Conservation (phyloP, 2,888 invertebrate genomes). For the Drosophila trichaetosa region DNA sequence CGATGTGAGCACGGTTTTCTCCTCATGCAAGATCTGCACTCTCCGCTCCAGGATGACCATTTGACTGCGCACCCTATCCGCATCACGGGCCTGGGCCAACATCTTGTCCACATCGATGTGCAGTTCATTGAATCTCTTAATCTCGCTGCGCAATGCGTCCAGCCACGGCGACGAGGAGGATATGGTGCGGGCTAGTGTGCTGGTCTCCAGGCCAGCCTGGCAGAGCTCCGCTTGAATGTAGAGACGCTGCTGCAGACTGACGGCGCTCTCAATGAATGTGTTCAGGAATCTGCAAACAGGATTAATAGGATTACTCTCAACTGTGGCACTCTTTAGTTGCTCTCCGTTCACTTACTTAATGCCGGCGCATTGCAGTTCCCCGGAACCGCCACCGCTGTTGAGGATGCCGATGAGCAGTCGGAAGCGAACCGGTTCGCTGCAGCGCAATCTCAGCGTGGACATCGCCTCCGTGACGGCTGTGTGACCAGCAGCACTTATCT, state of each 20-base stretch:
- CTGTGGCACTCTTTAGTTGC: background rate
- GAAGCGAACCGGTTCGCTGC: slow-evolving; percentile 96
- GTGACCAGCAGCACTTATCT: slow-evolving; percentile 89
- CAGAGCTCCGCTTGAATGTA: slow-evolving; percentile 94
- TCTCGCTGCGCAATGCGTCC: slow-evolving; percentile 88
- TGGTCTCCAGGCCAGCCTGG: slow-evolving; percentile 91
- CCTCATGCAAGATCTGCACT: slow-evolving; percentile 91
- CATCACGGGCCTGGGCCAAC: slow-evolving; percentile 89
- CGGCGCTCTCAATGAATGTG: slow-evolving; percentile 91
- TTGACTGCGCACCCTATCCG: slow-evolving; percentile 90
- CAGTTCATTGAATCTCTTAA: slow-evolving; percentile 91
- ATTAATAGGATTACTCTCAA: background rate
- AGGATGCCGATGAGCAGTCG: slow-evolving; percentile 95
- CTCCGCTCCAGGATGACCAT: slow-evolving; percentile 89
- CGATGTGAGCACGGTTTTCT: slow-evolving; percentile 90
- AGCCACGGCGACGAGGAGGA: slow-evolving; percentile 88
- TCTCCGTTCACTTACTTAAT: slow-evolving; percentile 85
- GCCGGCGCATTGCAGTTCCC: slow-evolving; percentile 91
- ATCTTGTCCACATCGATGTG: slow-evolving; percentile 92
- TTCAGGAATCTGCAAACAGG: slow-evolving; percentile 89
- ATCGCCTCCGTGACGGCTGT: slow-evolving; percentile 95
- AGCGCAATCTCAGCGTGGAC: slow-evolving; percentile 93
- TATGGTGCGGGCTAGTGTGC: slow-evolving; percentile 87
- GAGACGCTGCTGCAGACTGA: slow-evolving; percentile 90
- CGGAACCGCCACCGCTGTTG: slow-evolving; percentile 90